Base-by-base conservation (phyloP, 2,888 invertebrate species). In the Hylaea fasciaria region DNA sequence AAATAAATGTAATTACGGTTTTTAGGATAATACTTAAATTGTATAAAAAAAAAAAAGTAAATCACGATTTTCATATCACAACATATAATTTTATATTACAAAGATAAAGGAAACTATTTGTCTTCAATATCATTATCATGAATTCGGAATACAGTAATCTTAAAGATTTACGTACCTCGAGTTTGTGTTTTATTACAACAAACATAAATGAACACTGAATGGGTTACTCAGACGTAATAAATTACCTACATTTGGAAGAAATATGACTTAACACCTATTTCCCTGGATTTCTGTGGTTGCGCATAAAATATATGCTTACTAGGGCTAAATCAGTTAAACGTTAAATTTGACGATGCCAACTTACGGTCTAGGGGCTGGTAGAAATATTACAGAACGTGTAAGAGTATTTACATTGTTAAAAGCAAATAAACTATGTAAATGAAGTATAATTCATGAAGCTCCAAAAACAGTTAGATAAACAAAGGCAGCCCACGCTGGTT, bases 241-340 rank as follows among this genome's bases (percentile, higher is more conserved):
- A 56, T 56, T 44, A 56, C 49, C 39, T 10, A 44, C 49, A 44
- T 56, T 49, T 37, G 35, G 14, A 35, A 44, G 44, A 56, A 39
- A 56, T 49, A 56, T 37, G 8, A 12, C 56, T 37, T 5, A 43
- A 16, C 45, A 22, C 39, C 8, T 39, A 37, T 46, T 35, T 39
- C 32, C 40, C 41, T 35, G 46, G 11, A 47, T 35, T 37, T 37
- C 37, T 13, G 45, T 45, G 45, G 16, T 13, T 44, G 22, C 17
- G 17, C 44, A 44, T 28, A 28, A 45, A 43, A 17, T 17, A 17
- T 17, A 16, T 12, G 12, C 22, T 11, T 28, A n/a, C 11, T 1
- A 17, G 22, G 44, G 28, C 28, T 28, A 7, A 28, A 7, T 28
- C 3, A 5, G 7, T 28, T 28, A 5, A 28, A 3, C 28, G n/a